These are phyloP conservation scores for Thereva nobilitata DNA, from an alignment of 2,888 invertebrate genomes.

Conservation along the genomic window DNA sequence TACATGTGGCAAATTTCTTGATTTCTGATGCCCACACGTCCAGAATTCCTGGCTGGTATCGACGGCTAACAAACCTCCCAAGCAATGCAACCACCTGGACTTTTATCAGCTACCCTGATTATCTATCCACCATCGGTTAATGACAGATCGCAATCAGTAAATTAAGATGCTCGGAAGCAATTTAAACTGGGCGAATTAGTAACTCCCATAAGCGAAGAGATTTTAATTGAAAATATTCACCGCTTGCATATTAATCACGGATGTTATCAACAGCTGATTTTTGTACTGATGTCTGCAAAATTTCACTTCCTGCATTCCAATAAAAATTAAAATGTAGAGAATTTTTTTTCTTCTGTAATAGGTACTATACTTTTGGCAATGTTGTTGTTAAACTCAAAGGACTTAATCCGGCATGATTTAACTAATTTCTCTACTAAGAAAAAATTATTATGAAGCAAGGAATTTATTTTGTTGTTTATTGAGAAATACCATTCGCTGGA, in stretches of 20 bases:
- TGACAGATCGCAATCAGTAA: conserved; percentile 34
- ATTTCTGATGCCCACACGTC: neutral
- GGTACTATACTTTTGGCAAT: too few species aligned
- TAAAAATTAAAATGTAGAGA: too few species aligned
- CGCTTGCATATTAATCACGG: conserved; percentile 25
- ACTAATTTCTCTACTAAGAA: too few species aligned
- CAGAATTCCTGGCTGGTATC: neutral
- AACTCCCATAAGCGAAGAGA: conserved; percentile 6
- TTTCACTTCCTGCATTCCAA: neutral
- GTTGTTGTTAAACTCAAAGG: too few species aligned
- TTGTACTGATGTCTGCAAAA: conserved; percentile 7
- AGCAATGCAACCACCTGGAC: neutral
- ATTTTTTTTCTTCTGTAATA: too few species aligned
- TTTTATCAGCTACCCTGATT: conserved; percentile 10
- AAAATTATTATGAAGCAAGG: too few species aligned
- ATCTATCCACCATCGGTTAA: conserved; percentile 24
- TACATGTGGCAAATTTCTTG: neutral
- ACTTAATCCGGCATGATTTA: too few species aligned
- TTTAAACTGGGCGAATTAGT: conserved; percentile 14
- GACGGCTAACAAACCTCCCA: neutral
- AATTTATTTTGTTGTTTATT: too few species aligned
- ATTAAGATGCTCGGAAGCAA: conserved; percentile 26
- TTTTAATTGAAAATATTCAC: conserved; percentile 30
- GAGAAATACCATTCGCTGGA: too few species aligned
- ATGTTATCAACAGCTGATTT: conserved; percentile 23